Evolutionary conservation across 2,888 invertebrate genomes (phyloP), one percentile per base, ranked within the genome.

Genomic region (Sphinx pinastri): DNA sequence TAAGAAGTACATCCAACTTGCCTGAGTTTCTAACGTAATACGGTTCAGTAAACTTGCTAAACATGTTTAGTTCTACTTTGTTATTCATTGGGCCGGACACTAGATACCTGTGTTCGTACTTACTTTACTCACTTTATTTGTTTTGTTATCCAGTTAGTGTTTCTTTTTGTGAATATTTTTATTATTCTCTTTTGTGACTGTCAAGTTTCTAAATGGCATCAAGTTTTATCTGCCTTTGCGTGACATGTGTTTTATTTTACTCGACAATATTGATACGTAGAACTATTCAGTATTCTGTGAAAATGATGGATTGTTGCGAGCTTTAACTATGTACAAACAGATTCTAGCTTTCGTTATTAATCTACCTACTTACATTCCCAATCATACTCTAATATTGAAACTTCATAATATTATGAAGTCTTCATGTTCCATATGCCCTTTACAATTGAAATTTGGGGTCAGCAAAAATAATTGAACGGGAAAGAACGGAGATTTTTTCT

Each of bases 41-140:
- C 54, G 70, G 70, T 68, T 69, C 49, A 68, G 54, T 63, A 79
- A 80, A 79, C 76, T 82, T 81, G 71, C 74, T 76, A 77, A 79
- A 77, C 73, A 78, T 77, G 73, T 77, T 68, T 38, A 38, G 38
- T 38, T 72, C 69, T 70, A 71, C 69, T 71, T 70, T 72, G 70
- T 73, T 72, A 68, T 71, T 71, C 71, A 72, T 70, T 71, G 70
- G 69, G 67, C 70, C 70, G 72, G 70, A 72, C 68, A 70, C 54
- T 67, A 58, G 49, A 67, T 67, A 68, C 55, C 51, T 71, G 68
- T 31, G 49, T 63, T 63, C 51, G 63, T 31, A 72, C 70, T 67
- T 69, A 71, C 55, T 69, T 68, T 68, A 67, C 12, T 38, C 68
- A 52, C 55, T 71, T 67, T 71, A 71, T 71, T 71, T 71, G 58